Evolutionary conservation across 1,140 invertebrate genomes (phyloP), one percentile per base, ranked within the genome.

Genomic region (Penaeus vannamei): DNA sequence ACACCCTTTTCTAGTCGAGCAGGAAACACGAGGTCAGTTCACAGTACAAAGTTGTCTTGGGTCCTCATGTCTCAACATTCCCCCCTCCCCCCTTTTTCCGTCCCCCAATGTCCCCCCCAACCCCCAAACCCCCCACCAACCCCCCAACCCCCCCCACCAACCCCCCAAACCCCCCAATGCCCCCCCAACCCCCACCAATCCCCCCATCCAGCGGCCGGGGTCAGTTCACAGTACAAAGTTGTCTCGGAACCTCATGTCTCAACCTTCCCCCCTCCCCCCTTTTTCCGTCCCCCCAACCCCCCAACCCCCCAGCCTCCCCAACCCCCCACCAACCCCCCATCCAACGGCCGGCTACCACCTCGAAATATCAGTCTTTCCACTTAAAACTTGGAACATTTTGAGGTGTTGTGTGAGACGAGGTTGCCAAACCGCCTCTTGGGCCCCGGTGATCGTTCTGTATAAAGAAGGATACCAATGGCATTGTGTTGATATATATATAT

Each of bases 311-410:
- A 20, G 26, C 22, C 69, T 19, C 69, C 69, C n/a, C 0, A 26
- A 29, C 22, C n/a, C 10, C 20, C 1, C n/a, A 14, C 66, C 66
- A 14, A 0, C 32, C 26, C 3, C 17, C 10, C 26, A 0, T 72
- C 72, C 72, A 76, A 7, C 42, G 72, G 42, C 72, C 26, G 29
- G 42, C 26, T 32, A 17, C 42, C 0, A 29, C 72, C 72, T 5
- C 29, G 42, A 76, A 76, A 29, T 32, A 76, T 76, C 72, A 76
- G 29, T 76, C 72, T 76, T 76, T 76, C 72, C 72, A 76, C 72
- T 76, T 76, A 76, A 76, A 76, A 76, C 29, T 76, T 76, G 42
- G 29, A 29, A 76, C 72, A 76, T 76, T 76, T 76, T 53, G 53
- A 53, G 53, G 53, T 53, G 53, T 53, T 53, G 53, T 53, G 53